Conservation (phyloP, 2,797 vertebrate species). For the Schizothorax lantsangensis region DNA sequence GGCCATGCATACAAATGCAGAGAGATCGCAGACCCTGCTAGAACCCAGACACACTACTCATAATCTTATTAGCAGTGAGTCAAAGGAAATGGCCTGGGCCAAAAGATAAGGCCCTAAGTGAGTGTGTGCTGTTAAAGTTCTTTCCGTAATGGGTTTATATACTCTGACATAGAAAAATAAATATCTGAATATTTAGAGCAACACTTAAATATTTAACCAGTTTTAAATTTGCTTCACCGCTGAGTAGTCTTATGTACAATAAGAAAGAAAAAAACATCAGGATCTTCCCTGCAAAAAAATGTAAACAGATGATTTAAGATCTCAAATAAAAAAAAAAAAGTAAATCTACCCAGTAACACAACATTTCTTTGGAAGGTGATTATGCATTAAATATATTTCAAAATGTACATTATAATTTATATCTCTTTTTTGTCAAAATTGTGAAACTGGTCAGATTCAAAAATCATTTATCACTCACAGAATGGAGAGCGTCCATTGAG, state of each 20-base stretch:
- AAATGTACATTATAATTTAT: slow-evolving; percentile 20
- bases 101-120: slow-evolving; percentile 34
- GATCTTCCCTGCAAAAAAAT: slow-evolving; percentile 23
- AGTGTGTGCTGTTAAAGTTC: slow-evolving; percentile 19
- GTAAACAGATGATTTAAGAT: slow-evolving; percentile 57
- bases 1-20: slow-evolving; percentile 41
- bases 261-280: slow-evolving; percentile 2
- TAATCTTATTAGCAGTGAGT: slow-evolving; percentile 54
- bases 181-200: slow-evolving; percentile 34
- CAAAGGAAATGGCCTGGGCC: slow-evolving; percentile 49
- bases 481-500: not conserved
- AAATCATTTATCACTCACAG: slow-evolving; percentile 21
- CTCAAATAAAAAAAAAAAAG: slow-evolving; percentile 2
- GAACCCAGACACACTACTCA: slow-evolving; percentile 40
- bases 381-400: not conserved
- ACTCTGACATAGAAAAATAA: slow-evolving; percentile 46
- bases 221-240: not conserved
- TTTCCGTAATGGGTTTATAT: slow-evolving; percentile 14
- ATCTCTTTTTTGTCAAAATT: slow-evolving; percentile 18
- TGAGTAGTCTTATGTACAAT: slow-evolving; percentile 18
- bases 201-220: slow-evolving; percentile 1
- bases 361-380: not conserved
- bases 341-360: not conserved
- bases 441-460: not conserved
- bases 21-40: slow-evolving; percentile 34